These are phyloP conservation scores for Dipus sagitta DNA, from an alignment of 2,797 vertebrate species.

Conservation along the genomic window DNA sequence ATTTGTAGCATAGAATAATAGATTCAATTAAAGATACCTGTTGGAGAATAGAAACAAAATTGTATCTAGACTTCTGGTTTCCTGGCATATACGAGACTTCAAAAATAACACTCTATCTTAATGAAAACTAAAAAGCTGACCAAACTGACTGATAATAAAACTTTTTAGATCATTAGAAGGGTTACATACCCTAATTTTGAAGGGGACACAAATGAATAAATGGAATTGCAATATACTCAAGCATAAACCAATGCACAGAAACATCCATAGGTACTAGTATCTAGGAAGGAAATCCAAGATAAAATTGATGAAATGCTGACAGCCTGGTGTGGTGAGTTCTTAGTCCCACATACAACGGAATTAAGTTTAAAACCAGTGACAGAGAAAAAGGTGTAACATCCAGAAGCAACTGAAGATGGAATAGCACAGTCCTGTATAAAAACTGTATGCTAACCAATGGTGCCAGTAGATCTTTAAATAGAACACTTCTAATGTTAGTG, in stretches of 20 bases:
- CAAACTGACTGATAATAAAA: background rate
- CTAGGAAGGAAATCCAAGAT: background rate
- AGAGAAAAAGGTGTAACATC: background rate
- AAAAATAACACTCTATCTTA: background rate
- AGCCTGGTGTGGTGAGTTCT: background rate
- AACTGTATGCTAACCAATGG: too few relatives aligned
- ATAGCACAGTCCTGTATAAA: background rate
- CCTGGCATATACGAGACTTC: background rate
- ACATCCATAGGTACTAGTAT: background rate
- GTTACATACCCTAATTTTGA: background rate
- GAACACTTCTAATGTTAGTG: background rate
- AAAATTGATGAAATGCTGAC: constrained; percentile 15
- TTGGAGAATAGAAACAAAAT: constrained; percentile 56
- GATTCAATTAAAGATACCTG: background rate
- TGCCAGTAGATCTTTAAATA: background rate
- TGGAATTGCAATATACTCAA: background rate
- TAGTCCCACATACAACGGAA: background rate
- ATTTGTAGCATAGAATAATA: constrained; percentile 4
- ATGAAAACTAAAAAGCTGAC: background rate
- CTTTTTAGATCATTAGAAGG: background rate
- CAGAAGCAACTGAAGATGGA: background rate
- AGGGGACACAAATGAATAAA: background rate
- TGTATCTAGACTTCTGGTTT: background rate
- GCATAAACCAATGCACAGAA: background rate
- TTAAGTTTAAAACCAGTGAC: background rate